Base-by-base conservation (phyloP, 2,113 vertebrate species). In the Ochotona princeps region DNA sequence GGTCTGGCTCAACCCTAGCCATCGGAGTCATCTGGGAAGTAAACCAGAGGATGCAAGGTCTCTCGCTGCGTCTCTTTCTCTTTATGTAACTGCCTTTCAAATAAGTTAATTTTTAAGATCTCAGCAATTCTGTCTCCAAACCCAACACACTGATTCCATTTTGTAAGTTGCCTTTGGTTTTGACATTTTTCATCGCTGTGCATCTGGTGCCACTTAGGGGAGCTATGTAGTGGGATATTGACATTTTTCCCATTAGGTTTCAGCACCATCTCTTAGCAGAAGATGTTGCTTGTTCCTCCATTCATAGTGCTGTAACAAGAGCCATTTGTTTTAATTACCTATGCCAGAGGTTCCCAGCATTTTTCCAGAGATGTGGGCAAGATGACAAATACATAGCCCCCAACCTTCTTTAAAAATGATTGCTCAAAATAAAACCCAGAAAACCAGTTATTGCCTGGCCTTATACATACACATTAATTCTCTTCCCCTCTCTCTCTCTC, bases 291-390 rank as follows among this genome's bases (percentile, higher is more conserved):
- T 75, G 82, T 12, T 17, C 15, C 80, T 0, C 54, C 63, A 95
- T 83, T 83, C 78, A 54, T 2, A 30, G 91, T 78, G 85, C 75
- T 35, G 60, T 54, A 84, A 67, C 3, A 70, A 95, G 93, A 70
- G n/a, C 0, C 83, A n/a, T 87, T 96, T 65, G 91, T 95, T 96
- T 83, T 78, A 96, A 93, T 92, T 96, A 97, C 75, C 35, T 74
- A 30, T 78, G 76, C 83, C 90, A 91, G 76, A 80, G 10, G 84
- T 97, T 96, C 90, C 78, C 26, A 83, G 47, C 73, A 93, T 82
- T 44, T 80, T 97, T 96, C 51, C 9, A 95, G 78, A 82, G 79
- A 15, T 90, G 8, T 86, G 73, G 11, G 61, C 12, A 87, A 81
- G 61, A 95, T 32, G 54, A 93, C 30, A 12, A 94, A 95, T 49